Evolutionary conservation across 2,888 invertebrate species (phyloP), one percentile per base, ranked within the genome.

Genomic region (Tetanocera ferruginea): DNA sequence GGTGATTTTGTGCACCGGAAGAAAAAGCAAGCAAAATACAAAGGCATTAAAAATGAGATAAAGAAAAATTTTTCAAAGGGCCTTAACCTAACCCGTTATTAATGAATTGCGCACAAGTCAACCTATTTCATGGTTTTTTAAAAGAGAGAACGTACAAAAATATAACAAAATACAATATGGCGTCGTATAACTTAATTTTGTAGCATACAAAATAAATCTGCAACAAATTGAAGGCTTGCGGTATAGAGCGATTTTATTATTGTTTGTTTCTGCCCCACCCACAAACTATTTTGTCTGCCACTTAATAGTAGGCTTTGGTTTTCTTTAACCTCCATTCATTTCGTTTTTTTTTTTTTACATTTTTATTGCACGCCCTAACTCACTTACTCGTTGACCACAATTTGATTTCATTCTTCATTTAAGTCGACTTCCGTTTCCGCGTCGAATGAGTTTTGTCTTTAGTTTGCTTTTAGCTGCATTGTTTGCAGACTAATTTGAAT

Each of bases 401-500:
- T 70, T 52, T 70, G 51, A 31, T 51, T 70, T 51, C 28, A 23
- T 51, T 70, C 51, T 49, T 17, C 70, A n/a, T 52, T 31, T 52
- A 23, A 37, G 31, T 25, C 23, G 23, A 52, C 52, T 70, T 70
- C 70, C 70, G 70, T 49, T 70, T 70, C 70, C 70, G 31, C 52
- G 19, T 43, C 43, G 70, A 25, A 70, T 52, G 51, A n/a, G 62
- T 37, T 51, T 34, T 49, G 25, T 31, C 8, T 69, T 37, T 49
- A 23, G n/a, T 19, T 49, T 69, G 14, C 23, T 69, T 37, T 43
- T 17, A 17, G 8, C 31, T 70, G 49, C 31, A 25, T 70, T 14
- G 70, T 52, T 66, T 66, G 31, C 34, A 31, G n/a, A 37, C 64
- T 66, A 66, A 66, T 66, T 66, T 66, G 19, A 66, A 66, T 66